Percentiles rank a stretch among this genome's conserved stretches.
These are phyloP conservation scores for Charina bottae DNA, from an alignment of 2,113 vertebrate species.

Conservation along the genomic window DNA sequence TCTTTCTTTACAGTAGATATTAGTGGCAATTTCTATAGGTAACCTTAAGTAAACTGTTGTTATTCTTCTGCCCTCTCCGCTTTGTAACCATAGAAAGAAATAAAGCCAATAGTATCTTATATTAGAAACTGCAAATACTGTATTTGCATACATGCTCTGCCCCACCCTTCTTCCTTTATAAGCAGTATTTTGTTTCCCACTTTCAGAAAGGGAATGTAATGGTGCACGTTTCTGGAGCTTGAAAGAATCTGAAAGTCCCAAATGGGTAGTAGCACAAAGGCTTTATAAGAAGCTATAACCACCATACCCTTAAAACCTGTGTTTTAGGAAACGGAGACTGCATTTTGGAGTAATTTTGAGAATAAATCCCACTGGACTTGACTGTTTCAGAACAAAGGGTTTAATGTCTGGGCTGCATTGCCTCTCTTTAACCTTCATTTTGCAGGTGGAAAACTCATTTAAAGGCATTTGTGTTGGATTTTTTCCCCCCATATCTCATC, in stretches of 20 bases:
- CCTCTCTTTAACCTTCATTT: background rate
- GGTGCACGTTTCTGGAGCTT: background rate
- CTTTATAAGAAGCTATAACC: background rate
- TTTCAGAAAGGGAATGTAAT: background rate
- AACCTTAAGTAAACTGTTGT: background rate
- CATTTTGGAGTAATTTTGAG: background rate
- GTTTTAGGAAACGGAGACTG: background rate
- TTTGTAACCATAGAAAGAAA: background rate
- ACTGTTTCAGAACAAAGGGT: background rate
- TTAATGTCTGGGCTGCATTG: background rate
- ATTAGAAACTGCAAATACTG: background rate
- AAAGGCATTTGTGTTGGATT: background rate
- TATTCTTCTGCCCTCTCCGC: background rate
- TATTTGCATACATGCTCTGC: background rate
- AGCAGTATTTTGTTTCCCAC: background rate
- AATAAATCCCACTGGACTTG: background rate
- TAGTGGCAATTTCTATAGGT: background rate
- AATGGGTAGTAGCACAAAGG: background rate
- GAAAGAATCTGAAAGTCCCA: background rate
- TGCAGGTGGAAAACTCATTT: background rate
- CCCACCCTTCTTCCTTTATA: background rate
- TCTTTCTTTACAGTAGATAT: background rate
- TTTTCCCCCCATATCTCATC: background rate
- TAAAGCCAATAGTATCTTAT: no score
- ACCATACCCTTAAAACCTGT: background rate